Percentiles rank a stretch among this genome's conserved stretches.
phyloP scores from a whole-genome alignment of 2,797 vertebrate species.

The Cynopterus sphinx region DNA sequence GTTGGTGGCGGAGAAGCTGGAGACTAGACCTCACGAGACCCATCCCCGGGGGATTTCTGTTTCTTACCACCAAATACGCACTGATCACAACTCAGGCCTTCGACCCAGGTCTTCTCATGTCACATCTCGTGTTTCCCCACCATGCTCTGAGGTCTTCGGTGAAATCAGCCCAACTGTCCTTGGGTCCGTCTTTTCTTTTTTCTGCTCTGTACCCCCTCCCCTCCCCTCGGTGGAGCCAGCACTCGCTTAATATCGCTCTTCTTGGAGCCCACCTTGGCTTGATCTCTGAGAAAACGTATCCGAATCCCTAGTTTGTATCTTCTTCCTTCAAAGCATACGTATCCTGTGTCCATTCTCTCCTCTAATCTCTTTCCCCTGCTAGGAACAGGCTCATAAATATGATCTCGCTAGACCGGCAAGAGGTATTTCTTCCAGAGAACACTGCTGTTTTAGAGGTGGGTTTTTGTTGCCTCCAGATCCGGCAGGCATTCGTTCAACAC shows the following conservation, averaged over 20 bases:
- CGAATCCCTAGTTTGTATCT: neutral
- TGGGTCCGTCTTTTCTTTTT: neutral
- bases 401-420: neutral
- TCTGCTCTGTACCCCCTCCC: neutral
- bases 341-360: neutral
- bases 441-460: neutral
- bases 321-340: neutral
- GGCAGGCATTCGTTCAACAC: neutral
- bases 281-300: neutral
- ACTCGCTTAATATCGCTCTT: neutral
- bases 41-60: neutral
- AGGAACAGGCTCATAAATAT: no score
- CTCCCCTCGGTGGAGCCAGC: neutral
- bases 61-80: neutral
- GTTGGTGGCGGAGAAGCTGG: neutral
- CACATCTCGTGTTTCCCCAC: fast-evolving
- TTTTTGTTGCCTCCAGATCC: neutral
- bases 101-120: neutral
- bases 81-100: neutral
- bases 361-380: neutral
- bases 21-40: fast-evolving
- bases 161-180: neutral
- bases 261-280: neutral
- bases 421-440: neutral
- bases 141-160: neutral